Conservation (phyloP, 2,797 vertebrate species). For the Chelidonichthys spinosus region DNA sequence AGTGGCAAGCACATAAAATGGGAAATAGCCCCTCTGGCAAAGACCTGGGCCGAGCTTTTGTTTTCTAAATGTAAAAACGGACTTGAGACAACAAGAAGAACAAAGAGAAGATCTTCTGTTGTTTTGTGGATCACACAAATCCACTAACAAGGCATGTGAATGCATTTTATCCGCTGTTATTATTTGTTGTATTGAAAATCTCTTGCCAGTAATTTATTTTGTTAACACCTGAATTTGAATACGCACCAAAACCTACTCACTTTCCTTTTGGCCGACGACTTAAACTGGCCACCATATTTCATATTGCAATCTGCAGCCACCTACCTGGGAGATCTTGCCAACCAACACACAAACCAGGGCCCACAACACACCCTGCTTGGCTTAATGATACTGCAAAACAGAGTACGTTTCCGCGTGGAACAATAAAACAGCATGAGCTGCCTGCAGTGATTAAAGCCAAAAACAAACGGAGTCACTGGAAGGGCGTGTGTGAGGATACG, state of each 20-base stretch:
- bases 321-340: neutral
- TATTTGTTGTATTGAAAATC: neutral
- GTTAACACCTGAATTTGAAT: neutral
- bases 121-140: neutral
- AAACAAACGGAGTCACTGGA: neutral
- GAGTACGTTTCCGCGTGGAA: neutral
- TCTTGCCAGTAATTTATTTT: neutral
- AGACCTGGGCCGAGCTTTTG: neutral
- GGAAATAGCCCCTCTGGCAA: neutral
- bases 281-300: neutral
- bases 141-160: neutral
- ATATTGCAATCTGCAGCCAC: neutral
- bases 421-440: neutral
- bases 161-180: neutral
- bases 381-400: neutral
- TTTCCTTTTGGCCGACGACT: neutral
- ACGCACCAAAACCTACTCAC: neutral
- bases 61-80: neutral
- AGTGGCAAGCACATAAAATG: neutral
- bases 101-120: no score
- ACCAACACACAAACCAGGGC: neutral
- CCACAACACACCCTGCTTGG: neutral
- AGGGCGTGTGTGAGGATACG: neutral
- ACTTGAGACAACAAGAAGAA: neutral
- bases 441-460: slow-evolving; percentile 8